Conservation (phyloP, 64 coral and sea anemone species). For the Porites australiensis region DNA sequence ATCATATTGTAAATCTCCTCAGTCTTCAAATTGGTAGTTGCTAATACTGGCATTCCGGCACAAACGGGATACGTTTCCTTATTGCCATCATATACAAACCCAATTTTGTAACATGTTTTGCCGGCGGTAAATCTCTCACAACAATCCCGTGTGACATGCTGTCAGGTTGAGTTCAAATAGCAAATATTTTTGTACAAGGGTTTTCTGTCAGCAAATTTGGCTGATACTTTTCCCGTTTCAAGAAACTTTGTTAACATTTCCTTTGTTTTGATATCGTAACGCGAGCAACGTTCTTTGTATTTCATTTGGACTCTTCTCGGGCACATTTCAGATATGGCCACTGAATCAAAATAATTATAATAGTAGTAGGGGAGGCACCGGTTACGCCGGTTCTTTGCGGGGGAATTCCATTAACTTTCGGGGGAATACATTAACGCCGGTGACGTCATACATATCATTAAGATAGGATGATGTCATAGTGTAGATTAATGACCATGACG, state of each 20-base stretch:
- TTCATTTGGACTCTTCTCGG: not conserved
- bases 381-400: no score
- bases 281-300: not conserved
- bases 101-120: not conserved
- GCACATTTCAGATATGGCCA: not conserved
- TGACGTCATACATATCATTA: no score
- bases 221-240: slow-evolving; percentile 9
- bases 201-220: not conserved
- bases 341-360: not conserved
- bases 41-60: not conserved
- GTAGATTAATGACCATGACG: no score
- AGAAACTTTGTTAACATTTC: not conserved
- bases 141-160: not conserved
- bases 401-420: no score
- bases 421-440: no score
- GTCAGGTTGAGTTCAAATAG: slow-evolving; percentile 28
- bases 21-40: slow-evolving; percentile 16
- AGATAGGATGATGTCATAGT: no score
- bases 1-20: slow-evolving; percentile 45
- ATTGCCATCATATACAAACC: slow-evolving; percentile 19
- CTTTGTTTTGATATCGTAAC: not conserved
- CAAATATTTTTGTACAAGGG: not conserved
- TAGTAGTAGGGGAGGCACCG: no score
- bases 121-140: not conserved
- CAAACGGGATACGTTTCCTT: not conserved